Conservation (phyloP, 2,113 vertebrate species). For the Ceratotherium simum region DNA sequence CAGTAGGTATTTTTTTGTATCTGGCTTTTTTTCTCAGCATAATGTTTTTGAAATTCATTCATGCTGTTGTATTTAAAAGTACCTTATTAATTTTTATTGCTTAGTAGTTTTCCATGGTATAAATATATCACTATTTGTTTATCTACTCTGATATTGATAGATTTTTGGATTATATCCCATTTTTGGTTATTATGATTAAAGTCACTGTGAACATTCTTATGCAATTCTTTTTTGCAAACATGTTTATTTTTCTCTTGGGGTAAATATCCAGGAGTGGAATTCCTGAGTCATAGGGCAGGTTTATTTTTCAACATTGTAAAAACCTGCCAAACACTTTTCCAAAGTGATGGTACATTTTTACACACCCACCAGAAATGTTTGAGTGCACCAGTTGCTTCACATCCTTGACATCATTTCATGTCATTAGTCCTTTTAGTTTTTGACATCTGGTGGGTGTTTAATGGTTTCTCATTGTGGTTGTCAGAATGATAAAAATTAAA, state of each 20-base stretch:
- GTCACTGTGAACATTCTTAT: background rate
- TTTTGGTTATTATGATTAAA: background rate
- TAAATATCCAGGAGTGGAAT: background rate
- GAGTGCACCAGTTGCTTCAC: background rate
- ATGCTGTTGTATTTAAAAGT: background rate
- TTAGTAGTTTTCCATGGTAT: background rate
- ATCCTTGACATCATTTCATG: background rate
- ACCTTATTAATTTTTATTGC: background rate
- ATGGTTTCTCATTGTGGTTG: background rate
- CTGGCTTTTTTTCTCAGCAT: background rate
- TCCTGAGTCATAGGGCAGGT: background rate
- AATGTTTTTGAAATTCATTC: background rate
- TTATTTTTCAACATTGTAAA: background rate
- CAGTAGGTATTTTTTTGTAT: background rate
- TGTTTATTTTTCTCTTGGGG: background rate
- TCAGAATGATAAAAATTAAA: conserved; percentile 55
- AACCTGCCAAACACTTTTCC: background rate
- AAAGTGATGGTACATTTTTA: background rate
- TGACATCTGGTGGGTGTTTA: conserved; percentile 58
- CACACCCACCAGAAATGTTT: background rate
- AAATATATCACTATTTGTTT: background rate
- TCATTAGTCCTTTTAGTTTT: conserved; percentile 37
- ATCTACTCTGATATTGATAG: background rate
- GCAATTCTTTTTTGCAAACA: background rate
- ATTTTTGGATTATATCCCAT: background rate